These are phyloP conservation scores for Bambusicola thoracicus DNA, from an alignment of 2,113 vertebrate genomes.

Conservation along the genomic window DNA sequence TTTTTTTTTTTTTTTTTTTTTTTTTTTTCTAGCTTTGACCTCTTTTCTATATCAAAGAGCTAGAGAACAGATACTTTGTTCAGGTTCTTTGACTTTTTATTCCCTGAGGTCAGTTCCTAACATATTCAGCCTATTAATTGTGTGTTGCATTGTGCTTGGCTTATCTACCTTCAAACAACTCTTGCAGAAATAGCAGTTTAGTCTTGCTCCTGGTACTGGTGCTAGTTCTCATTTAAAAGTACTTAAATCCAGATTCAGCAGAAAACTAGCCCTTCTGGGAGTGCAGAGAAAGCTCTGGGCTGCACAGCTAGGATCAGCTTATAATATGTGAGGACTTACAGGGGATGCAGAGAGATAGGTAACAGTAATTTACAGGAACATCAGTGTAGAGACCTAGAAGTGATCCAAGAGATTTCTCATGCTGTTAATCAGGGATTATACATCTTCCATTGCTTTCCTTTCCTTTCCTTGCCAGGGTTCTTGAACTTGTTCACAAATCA, in stretches of 20 bases:
- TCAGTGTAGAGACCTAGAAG: not conserved
- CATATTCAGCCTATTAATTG: constrained; percentile 47
- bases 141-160: not conserved
- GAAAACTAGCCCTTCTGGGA: not conserved
- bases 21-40: not conserved
- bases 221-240: constrained; percentile 4
- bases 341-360: not conserved
- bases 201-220: not conserved
- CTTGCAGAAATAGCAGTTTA: constrained; percentile 7
- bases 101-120: constrained; percentile 44
- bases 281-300: not conserved
- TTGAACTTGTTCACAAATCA: not conserved
- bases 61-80: not conserved
- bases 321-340: accelerated
- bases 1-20: not conserved
- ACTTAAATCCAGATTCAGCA: not conserved
- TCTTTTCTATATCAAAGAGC: constrained; percentile 55
- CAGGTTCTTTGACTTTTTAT: constrained; percentile 31
- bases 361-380: not conserved
- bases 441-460: not conserved
- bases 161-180: constrained; percentile 58
- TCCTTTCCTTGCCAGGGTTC: not conserved
- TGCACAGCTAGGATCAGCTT: not conserved
- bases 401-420: not conserved
- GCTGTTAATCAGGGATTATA: not conserved